These are phyloP conservation scores for Hipparchia semele DNA, from an alignment of 2,888 invertebrate genomes.

Conservation along the genomic window DNA sequence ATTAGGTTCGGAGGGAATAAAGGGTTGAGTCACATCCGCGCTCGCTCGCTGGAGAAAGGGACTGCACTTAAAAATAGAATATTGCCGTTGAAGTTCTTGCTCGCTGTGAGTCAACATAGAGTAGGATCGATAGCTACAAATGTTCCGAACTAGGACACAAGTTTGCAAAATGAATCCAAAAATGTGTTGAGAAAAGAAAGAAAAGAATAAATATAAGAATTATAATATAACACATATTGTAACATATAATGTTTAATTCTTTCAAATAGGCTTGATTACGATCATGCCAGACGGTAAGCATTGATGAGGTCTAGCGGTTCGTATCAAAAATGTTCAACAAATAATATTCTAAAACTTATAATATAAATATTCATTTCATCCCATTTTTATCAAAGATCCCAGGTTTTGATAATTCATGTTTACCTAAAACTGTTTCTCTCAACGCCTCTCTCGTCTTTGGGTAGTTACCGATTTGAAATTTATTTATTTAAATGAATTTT, in stretches of 20 bases:
- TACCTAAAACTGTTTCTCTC: background rate
- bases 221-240: no score
- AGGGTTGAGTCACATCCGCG: conserved; percentile 77
- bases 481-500: background rate
- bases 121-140: background rate
- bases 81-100: conserved; percentile 22
- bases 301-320: no score
- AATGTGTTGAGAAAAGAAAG: no score
- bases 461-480: background rate
- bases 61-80: conserved; percentile 29
- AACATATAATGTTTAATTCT: no score
- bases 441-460: background rate
- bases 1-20: conserved; percentile 46
- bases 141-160: background rate
- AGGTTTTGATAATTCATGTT: no score
- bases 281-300: no score
- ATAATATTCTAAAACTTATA: no score
- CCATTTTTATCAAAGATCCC: no score
- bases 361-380: no score
- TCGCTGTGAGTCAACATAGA: conserved; percentile 20
- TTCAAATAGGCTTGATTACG: no score
- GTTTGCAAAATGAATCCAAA: background rate
- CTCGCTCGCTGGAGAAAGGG: conserved; percentile 47
- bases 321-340: no score
- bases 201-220: no score